These are phyloP conservation scores for Synanthedon myopaeformis DNA, from an alignment of 2,888 invertebrate species.

Conservation along the genomic window DNA sequence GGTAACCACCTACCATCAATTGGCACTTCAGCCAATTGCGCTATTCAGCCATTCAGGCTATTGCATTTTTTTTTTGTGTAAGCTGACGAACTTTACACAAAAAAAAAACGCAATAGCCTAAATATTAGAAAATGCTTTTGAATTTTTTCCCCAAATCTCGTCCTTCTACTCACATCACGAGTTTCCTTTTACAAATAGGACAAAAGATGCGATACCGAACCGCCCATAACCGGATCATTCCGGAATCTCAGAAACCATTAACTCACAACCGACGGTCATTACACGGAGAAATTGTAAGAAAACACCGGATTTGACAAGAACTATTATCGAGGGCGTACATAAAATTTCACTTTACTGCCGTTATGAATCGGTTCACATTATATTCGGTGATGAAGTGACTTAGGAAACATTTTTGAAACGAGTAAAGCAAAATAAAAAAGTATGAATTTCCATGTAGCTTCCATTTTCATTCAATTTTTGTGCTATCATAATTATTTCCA, in stretches of 20 bases:
- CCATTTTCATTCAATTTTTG: no score
- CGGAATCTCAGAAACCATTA: not conserved
- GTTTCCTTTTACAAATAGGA: not conserved
- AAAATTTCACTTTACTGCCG: not conserved
- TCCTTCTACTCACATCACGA: not conserved
- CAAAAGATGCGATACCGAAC: not conserved
- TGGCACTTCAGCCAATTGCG: no score
- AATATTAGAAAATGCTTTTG: no score
- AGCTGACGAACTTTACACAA: no score
- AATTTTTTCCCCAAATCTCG: not conserved
- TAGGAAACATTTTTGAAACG: not conserved
- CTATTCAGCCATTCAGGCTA: no score
- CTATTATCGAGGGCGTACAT: not conserved
- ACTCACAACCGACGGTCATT: not conserved
- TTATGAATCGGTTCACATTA: not conserved
- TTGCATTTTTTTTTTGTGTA: no score
- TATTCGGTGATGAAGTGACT: not conserved
- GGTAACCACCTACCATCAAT: no score
- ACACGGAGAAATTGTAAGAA: not conserved
- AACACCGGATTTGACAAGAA: not conserved
- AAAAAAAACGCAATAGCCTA: no score
- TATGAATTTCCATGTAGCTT: no score
- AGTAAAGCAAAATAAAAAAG: no score
- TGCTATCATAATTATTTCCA: no score
- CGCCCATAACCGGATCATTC: not conserved